These are phyloP conservation scores for Galleria mellonella DNA, from an alignment of 1,140 invertebrate species.

Conservation along the genomic window DNA sequence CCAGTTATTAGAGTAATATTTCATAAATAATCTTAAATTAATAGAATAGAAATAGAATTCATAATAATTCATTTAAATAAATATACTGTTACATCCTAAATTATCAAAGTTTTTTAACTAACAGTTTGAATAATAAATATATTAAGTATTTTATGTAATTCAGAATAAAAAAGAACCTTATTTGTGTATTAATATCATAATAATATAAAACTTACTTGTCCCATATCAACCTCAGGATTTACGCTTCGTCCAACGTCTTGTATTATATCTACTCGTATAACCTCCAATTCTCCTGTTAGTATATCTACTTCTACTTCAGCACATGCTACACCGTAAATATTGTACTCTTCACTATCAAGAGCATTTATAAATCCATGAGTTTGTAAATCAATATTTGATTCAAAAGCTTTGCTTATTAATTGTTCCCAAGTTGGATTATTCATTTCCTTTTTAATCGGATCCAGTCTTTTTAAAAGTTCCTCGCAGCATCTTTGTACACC, in stretches of 20 bases:
- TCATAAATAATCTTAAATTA: neutral
- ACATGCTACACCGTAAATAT: slow-evolving; percentile 77
- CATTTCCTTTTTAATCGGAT: slow-evolving; percentile 76
- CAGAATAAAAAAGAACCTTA: too few relatives aligned
- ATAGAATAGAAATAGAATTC: neutral
- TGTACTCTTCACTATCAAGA: slow-evolving; percentile 56
- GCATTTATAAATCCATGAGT: slow-evolving; percentile 18
- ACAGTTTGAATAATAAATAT: neutral
- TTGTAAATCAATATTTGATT: slow-evolving; percentile 75
- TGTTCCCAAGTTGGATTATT: slow-evolving; percentile 77
- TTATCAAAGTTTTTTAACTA: neutral
- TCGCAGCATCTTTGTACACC: slow-evolving; percentile 30
- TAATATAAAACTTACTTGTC: slow-evolving; percentile 76
- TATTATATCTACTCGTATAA: slow-evolving; percentile 81
- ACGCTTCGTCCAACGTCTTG: slow-evolving; percentile 85
- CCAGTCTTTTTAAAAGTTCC: slow-evolving; percentile 74
- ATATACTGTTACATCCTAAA: too few relatives aligned
- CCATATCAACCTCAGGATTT: slow-evolving; percentile 86
- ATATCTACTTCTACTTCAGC: slow-evolving; percentile 84
- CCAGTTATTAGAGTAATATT: too few relatives aligned
- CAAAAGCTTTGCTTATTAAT: slow-evolving; percentile 74
- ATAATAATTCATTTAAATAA: neutral
- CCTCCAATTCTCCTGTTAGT: slow-evolving; percentile 81
- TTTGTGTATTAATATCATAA: too few relatives aligned
- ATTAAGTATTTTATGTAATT: too few relatives aligned